phyloP scores from a whole-genome alignment of 2,113 vertebrate genomes.

The Takifugu flavidus region DNA sequence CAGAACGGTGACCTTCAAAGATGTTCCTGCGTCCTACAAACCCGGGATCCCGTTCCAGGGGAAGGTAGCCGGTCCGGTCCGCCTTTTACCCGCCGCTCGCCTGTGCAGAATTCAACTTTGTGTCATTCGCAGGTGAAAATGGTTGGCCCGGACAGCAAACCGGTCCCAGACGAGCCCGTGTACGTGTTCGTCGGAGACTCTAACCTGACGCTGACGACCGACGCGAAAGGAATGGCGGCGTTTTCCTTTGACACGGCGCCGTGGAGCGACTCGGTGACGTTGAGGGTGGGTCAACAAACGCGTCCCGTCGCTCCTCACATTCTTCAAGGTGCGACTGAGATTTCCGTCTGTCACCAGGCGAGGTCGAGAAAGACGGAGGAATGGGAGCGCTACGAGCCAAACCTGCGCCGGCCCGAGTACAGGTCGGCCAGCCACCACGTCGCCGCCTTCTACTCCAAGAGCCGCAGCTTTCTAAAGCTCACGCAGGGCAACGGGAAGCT shows the following conservation, averaged over 20 bases:
- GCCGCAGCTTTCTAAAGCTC: conserved; percentile 68
- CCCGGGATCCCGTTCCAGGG: conserved; percentile 62
- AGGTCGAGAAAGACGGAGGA: not conserved
- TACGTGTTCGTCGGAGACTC: conserved; percentile 9
- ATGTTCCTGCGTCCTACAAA: conserved; percentile 45
- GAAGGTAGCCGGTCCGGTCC: conserved; percentile 56
- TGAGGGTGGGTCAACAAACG: conserved; percentile 49
- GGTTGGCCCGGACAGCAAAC: conserved; percentile 25
- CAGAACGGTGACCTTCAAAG: conserved; percentile 47
- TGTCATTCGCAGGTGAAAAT: conserved; percentile 58
- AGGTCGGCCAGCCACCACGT: not conserved
- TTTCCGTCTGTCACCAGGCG: conserved; percentile 41
- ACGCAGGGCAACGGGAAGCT: conserved; percentile 24
- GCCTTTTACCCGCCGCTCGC: no score
- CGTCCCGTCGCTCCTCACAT: not conserved
- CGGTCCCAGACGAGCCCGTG: conserved; percentile 39
- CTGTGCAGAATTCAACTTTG: not conserved
- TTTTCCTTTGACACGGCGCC: conserved; percentile 65
- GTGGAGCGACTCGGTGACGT: conserved; percentile 23
- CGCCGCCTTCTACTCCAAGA: conserved; percentile 64
- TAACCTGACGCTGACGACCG: conserved; percentile 36
- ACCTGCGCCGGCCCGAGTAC: conserved; percentile 18
- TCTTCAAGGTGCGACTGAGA: not conserved
- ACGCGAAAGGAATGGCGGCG: conserved; percentile 44
- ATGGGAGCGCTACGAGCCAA: fast-evolving